Evolutionary conservation across 2,113 vertebrate species (phyloP).

Genomic region (Actenoides lindsayi): DNA sequence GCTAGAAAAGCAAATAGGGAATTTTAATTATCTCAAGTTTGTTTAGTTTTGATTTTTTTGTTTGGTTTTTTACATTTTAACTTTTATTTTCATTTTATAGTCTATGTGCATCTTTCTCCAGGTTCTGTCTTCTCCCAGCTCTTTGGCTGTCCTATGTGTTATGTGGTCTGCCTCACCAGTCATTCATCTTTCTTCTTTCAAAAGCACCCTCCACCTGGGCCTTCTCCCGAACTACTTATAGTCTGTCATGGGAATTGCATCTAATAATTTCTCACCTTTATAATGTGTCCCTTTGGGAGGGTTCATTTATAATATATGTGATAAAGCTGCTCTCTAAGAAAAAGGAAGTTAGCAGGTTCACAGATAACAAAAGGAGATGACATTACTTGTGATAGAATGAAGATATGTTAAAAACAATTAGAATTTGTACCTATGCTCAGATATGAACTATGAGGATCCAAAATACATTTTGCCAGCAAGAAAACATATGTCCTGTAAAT

Average conservation of each 20-base stretch:
- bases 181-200: neutral
- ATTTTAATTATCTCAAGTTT: neutral
- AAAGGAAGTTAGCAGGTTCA: neutral
- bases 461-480: neutral
- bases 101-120: neutral
- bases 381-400: neutral
- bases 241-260: neutral
- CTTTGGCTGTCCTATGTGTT: neutral
- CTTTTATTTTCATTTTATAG: neutral
- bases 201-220: neutral
- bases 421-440: neutral
- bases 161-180: neutral
- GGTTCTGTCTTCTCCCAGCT: neutral
- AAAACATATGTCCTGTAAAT: neutral
- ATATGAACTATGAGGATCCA: neutral
- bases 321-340: neutral
- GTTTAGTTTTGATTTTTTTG: neutral
- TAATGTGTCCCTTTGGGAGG: neutral
- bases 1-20: neutral
- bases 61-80: too few relatives aligned
- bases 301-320: neutral
- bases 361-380: neutral
- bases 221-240: neutral
- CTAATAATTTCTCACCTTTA: neutral
- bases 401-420: neutral